These are phyloP conservation scores for Sarcophaga variegata DNA, from an alignment of 2,888 invertebrate species.

Conservation along the genomic window DNA sequence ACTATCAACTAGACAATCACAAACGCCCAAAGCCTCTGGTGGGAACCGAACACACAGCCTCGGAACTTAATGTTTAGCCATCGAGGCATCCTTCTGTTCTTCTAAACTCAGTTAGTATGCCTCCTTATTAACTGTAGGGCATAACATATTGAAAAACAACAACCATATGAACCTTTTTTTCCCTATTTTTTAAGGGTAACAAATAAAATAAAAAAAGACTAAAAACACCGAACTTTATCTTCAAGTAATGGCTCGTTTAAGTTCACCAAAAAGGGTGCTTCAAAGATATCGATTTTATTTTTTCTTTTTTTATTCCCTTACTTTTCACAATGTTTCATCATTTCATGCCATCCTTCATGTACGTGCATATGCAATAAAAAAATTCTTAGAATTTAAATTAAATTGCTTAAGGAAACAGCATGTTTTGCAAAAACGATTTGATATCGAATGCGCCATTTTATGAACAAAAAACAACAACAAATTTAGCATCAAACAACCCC, in stretches of 20 bases:
- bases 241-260: constrained; percentile 67
- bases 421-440: not conserved
- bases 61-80: too few species aligned
- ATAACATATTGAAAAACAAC: too few species aligned
- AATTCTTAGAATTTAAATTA: constrained; percentile 42
- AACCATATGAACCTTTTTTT: not conserved
- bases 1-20: too few species aligned
- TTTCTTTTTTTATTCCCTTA: constrained; percentile 13
- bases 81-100: too few species aligned
- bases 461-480: too few species aligned
- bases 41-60: too few species aligned
- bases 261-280: constrained; percentile 58
- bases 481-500: constrained; percentile 33
- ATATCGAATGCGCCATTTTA: constrained; percentile 47
- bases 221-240: constrained; percentile 39
- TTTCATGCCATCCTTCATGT: too few species aligned
- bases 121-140: too few species aligned
- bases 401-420: constrained; percentile 30
- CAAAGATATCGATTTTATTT: constrained; percentile 51
- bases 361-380: constrained; percentile 44
- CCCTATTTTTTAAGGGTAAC: constrained; percentile 41
- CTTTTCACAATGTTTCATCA: not conserved
- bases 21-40: too few species aligned
- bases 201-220: not conserved
- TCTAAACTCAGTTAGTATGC: too few species aligned